A percentile compares a stretch with the other conserved stretches of the same genome.
phyloP scores from a whole-genome alignment of 2,113 vertebrate genomes.

The Anthoscopus minutus region DNA sequence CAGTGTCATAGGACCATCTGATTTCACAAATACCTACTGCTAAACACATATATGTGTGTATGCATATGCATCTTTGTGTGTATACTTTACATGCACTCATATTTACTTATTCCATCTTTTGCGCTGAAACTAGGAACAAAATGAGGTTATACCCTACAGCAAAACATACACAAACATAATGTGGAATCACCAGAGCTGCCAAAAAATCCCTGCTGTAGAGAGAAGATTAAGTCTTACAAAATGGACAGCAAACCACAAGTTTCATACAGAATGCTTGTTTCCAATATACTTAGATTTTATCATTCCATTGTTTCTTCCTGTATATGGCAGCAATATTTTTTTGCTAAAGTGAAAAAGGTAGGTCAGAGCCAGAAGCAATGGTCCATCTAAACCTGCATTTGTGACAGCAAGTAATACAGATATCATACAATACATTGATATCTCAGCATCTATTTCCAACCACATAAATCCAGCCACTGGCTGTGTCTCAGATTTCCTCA shows the following conservation, averaged over 20 bases:
- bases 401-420: constrained; percentile 21
- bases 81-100: neutral
- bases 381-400: constrained; percentile 15
- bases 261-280: constrained; percentile 3
- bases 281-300: constrained; percentile 48
- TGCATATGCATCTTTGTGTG: neutral
- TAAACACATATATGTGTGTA: neutral
- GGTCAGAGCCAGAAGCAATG: constrained; percentile 34
- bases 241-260: constrained; percentile 31
- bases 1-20: neutral
- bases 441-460: neutral
- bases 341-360: neutral
- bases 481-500: constrained; percentile 11
- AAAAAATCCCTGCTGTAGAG: neutral
- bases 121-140: neutral
- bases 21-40: neutral
- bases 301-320: constrained; percentile 47
- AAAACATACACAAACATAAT: constrained; percentile 23
- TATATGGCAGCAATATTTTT: constrained; percentile 5
- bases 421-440: neutral
- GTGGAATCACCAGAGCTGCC: constrained; percentile 18
- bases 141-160: constrained; percentile 1
- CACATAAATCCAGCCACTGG: constrained; percentile 2
- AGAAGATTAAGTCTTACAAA: constrained; percentile 1
- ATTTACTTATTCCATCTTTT: neutral